A percentile compares a stretch with the other conserved stretches of the same genome.
Evolutionary conservation across 2,113 vertebrate genomes (phyloP).

Genomic region (Typhlomys cinereus): DNA sequence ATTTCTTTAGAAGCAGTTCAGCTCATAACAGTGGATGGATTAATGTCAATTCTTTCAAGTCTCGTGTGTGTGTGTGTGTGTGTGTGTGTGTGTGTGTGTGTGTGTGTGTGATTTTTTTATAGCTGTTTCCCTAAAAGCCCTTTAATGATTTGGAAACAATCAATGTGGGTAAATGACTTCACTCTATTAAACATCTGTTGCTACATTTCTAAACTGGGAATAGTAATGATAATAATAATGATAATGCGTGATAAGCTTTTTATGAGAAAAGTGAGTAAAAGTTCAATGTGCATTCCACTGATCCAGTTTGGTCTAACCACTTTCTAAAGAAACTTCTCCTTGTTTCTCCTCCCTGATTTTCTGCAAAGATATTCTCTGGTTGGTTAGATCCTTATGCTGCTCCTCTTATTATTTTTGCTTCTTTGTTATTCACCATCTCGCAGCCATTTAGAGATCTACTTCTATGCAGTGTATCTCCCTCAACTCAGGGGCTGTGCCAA

Average conservation of each 20-base stretch:
- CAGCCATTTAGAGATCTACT: background rate
- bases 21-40: background rate
- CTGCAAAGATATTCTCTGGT: background rate
- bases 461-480: background rate
- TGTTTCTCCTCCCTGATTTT: background rate
- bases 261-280: background rate
- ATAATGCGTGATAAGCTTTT: background rate
- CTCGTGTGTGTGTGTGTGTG: background rate
- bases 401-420: background rate
- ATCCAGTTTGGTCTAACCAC: background rate
- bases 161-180: background rate
- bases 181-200: slow-evolving; percentile 7
- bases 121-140: slow-evolving; percentile 1
- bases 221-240: background rate
- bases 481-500: background rate
- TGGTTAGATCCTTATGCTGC: background rate
- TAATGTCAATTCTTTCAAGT: background rate
- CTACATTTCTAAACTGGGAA: background rate
- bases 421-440: background rate
- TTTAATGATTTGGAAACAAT: slow-evolving; percentile 28
- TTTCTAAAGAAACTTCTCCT: background rate
- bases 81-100: background rate
- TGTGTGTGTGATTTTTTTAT: background rate
- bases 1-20: background rate
- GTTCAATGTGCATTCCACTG: background rate